phyloP scores from a whole-genome alignment of 1,140 invertebrate genomes.

The Steinernema khuongi region DNA sequence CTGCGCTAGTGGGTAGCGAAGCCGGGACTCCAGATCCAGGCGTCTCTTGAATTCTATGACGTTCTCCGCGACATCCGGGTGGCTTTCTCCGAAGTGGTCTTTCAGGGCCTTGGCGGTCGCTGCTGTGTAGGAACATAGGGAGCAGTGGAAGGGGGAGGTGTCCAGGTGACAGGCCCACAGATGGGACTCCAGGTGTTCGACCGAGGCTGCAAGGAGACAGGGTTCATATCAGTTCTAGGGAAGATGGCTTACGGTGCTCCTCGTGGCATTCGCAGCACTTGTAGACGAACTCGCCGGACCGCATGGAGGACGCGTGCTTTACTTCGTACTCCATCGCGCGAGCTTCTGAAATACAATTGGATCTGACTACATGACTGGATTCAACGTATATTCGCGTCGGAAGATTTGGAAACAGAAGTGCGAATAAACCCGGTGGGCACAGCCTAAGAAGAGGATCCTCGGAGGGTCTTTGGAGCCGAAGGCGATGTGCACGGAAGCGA shows the following conservation, averaged over 20 bases:
- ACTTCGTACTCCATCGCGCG: background rate
- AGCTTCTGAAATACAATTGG: no score
- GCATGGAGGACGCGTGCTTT: background rate
- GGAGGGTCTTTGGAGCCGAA: no score
- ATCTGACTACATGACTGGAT: no score
- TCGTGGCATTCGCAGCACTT: slow-evolving; percentile 2
- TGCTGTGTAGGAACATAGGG: background rate
- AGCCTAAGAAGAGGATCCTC: no score
- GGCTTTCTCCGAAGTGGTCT: background rate
- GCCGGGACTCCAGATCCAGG: background rate
- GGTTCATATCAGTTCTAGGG: background rate
- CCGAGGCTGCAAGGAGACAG: background rate
- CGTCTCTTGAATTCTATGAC: background rate
- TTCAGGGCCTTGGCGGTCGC: background rate
- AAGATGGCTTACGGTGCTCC: background rate
- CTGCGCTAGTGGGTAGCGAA: background rate
- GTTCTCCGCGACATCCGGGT: background rate
- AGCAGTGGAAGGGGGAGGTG: background rate
- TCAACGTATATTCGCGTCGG: no score
- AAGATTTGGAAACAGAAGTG: no score
- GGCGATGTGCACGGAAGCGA: no score
- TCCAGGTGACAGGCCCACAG: background rate
- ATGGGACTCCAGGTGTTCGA: background rate
- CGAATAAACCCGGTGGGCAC: no score
- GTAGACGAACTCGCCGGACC: background rate